Evolutionary conservation across 2,888 invertebrate species (phyloP).

Genomic region (Biston stratarius): DNA sequence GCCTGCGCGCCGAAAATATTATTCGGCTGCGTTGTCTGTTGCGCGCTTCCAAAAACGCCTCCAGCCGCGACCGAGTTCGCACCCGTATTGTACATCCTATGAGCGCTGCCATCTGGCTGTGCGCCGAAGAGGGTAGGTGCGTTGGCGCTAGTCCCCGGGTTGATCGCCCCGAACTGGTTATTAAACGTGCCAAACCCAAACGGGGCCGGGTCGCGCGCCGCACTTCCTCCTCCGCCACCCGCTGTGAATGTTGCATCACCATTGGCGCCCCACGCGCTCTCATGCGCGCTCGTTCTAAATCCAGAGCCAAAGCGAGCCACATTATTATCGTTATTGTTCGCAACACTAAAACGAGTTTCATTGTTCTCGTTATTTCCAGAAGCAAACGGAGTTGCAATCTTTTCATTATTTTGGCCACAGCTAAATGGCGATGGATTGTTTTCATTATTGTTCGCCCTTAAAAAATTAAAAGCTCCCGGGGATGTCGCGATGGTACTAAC

Average conservation of each 20-base stretch:
- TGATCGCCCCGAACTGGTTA: constrained; percentile 54
- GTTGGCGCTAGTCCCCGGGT: not conserved
- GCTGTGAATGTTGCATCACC: constrained; percentile 56
- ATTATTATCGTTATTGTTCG: too few relatives aligned
- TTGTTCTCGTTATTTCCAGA: too few relatives aligned
- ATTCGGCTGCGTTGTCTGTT: constrained; percentile 38
- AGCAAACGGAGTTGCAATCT: too few relatives aligned
- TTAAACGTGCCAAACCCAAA: constrained; percentile 63
- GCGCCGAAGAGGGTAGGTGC: constrained; percentile 54
- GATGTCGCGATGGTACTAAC: constrained; percentile 47
- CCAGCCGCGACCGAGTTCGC: constrained; percentile 47
- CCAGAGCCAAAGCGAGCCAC: not conserved
- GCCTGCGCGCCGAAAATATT: constrained; percentile 62
- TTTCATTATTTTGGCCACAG: constrained; percentile 17
- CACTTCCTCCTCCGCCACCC: constrained; percentile 39
- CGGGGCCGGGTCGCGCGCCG: constrained; percentile 58
- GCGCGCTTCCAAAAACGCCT: constrained; percentile 14
- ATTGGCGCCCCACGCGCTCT: constrained; percentile 63
- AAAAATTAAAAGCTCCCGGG: constrained; percentile 62
- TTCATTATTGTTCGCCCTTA: constrained; percentile 41
- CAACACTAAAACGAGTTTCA: too few relatives aligned
- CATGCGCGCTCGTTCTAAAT: constrained; percentile 41
- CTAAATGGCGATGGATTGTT: constrained; percentile 41
- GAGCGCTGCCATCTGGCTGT: not conserved
- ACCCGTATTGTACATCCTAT: constrained; percentile 61